These are phyloP conservation scores for Ursus arctos DNA, from an alignment of 2,113 vertebrate species.

Conservation along the genomic window DNA sequence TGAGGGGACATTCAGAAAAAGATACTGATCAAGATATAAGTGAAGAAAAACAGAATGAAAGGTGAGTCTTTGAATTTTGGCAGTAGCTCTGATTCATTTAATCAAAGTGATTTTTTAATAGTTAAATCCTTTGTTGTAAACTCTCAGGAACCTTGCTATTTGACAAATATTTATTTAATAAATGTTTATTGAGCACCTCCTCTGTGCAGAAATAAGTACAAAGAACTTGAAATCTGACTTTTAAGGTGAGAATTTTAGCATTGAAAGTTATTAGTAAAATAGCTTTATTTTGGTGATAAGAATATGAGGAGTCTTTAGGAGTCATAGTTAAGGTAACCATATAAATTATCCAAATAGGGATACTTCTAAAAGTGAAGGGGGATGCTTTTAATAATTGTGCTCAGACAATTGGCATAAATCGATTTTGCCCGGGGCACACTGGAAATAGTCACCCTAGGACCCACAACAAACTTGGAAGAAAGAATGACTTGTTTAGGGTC, in stretches of 20 bases:
- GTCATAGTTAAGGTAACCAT: not conserved
- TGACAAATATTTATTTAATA: constrained; percentile 16
- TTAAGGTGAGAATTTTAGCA: not conserved
- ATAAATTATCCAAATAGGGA: not conserved
- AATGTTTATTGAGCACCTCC: not conserved
- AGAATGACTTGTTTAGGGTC: not conserved
- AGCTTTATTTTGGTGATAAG: not conserved
- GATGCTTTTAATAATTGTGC: not conserved
- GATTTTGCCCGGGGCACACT: not conserved
- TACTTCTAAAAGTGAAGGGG: not conserved
- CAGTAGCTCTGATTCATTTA: not conserved
- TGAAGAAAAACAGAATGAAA: constrained; percentile 17
- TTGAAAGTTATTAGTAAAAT: not conserved
- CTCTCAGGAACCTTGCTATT: not conserved
- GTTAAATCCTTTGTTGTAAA: not conserved
- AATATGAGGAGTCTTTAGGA: not conserved
- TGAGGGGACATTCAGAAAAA: not conserved
- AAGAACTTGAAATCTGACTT: constrained; percentile 49
- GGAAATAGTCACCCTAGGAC: not conserved
- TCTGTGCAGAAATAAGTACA: not conserved
- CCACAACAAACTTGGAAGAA: not conserved
- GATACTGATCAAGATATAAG: not conserved
- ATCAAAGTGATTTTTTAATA: not conserved
- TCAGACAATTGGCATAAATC: not conserved
- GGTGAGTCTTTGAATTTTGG: not conserved